Conservation (phyloP, 2,888 invertebrate genomes). For the Thereva nobilitata region DNA sequence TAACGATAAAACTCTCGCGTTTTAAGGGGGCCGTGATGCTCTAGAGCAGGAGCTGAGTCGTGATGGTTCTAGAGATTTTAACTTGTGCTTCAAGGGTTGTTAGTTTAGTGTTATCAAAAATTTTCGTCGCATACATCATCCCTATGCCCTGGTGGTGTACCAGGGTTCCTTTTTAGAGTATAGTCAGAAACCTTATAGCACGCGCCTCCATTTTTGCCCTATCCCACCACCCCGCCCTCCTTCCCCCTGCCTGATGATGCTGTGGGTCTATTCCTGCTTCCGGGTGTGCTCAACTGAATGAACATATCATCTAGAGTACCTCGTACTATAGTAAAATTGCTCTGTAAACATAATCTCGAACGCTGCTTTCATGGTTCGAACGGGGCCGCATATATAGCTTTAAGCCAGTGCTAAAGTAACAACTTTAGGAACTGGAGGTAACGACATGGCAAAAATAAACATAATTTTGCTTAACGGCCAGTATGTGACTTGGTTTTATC, state of each 20-base stretch:
- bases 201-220: conserved; percentile 14
- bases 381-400: conserved; percentile 6
- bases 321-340: conserved; percentile 25
- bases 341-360: conserved; percentile 33
- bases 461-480: conserved; percentile 39
- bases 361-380: conserved; percentile 17
- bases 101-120: conserved; percentile 34
- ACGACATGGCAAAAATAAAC: conserved; percentile 37
- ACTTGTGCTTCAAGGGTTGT: conserved; percentile 19
- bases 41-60: conserved; percentile 4
- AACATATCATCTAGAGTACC: conserved; percentile 28
- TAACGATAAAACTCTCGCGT: conserved; percentile 21
- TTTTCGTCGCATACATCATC: conserved; percentile 38
- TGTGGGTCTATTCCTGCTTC: neutral
- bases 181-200: conserved; percentile 1
- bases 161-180: too few relatives aligned
- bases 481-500: conserved; percentile 40
- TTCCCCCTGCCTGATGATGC: neutral
- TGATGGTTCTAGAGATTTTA: conserved; percentile 21
- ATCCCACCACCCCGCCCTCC: too few relatives aligned
- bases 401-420: conserved; percentile 15
- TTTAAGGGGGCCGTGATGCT: too few relatives aligned
- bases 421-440: conserved; percentile 13
- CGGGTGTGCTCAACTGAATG: conserved; percentile 29
- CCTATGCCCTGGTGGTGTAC: neutral